These are phyloP conservation scores for Arrhopalites spinosus DNA, from an alignment of 2,888 invertebrate genomes.

Conservation along the genomic window DNA sequence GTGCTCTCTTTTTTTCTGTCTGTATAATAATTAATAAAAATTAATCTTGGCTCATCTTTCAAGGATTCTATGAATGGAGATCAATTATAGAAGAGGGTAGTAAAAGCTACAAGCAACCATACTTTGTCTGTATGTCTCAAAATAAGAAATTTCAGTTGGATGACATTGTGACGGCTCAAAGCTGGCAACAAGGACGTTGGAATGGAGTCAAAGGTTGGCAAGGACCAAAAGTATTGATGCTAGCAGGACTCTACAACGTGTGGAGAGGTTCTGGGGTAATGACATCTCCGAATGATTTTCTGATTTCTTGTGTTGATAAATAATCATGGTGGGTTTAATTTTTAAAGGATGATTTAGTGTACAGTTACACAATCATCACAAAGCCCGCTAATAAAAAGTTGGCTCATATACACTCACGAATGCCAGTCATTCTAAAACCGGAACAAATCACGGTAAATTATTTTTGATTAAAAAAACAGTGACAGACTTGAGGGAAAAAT, in stretches of 20 bases:
- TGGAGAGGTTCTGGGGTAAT: slow-evolving; percentile 63
- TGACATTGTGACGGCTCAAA: slow-evolving; percentile 25
- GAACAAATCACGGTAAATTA: too few species aligned
- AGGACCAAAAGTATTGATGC: slow-evolving; percentile 69
- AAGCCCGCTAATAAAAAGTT: slow-evolving; percentile 72
- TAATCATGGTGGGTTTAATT: too few species aligned
- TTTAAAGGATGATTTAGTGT: slow-evolving; percentile 64
- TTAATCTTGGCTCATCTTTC: too few species aligned
- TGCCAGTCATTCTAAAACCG: slow-evolving; percentile 75
- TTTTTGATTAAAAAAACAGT: too few species aligned
- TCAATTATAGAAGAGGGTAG: slow-evolving; percentile 72
- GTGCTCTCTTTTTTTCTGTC: too few species aligned
- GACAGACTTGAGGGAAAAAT: too few species aligned
- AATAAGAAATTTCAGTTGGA: slow-evolving; percentile 53
- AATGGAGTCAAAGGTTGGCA: slow-evolving; percentile 65
- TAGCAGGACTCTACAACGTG: slow-evolving; percentile 77
- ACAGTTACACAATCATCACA: slow-evolving; percentile 77
- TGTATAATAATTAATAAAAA: too few species aligned
- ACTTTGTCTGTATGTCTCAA: slow-evolving; percentile 73
- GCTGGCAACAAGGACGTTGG: slow-evolving; percentile 58
- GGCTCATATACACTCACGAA: slow-evolving; percentile 77
- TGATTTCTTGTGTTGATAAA: too few species aligned
- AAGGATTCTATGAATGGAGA: slow-evolving; percentile 69
- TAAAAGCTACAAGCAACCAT: slow-evolving; percentile 70
- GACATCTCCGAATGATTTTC: too few species aligned